Evolutionary conservation across 2,113 vertebrate genomes (phyloP), one percentile per base, ranked within the genome.

Genomic region (Cebidichthys violaceus): DNA sequence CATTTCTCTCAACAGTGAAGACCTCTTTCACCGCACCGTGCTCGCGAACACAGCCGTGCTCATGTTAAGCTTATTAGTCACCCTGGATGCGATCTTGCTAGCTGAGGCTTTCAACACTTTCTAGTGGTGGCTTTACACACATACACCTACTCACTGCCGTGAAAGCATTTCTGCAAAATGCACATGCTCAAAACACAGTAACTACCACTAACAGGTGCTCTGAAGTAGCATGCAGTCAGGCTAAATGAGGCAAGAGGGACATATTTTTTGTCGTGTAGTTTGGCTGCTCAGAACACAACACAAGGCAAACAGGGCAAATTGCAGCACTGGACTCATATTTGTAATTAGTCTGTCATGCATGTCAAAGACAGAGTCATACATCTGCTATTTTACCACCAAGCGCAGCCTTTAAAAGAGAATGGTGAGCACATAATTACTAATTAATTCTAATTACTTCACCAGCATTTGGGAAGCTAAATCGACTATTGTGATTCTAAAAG

Each of bases 11-110:
- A 88, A 92, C 88, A 85, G 9, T 70, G 90, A 90, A 84, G 88
- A 92, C 91, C 85, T 92, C 90, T 93, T 93, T 93, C 92, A 88
- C 82, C 70, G 83, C 86, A 52, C 88, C 86, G 69, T 91, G 93
- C 92, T 93, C 86, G 91, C 86, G 76, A 94, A 94, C 92, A 94
- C 91, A 93, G 94, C 91, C 89, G 87, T 88, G 94, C 94, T 95
- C 92, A 94, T 93, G 94, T 92, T 95, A 95, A 95, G 93, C 94
- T 93, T 93, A 94, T 95, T 95, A 95, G 94, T 95, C 94, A 95
- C 94, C 94, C 94, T 95, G 94, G 92, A 95, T 95, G 94, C 90
- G 91, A 95, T 95, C 94, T 95, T 94, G 94, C 94, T 94, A 94
- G 94, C 94, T 93, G 93, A 87, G 92, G 93, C 93, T 95, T 94